Percentiles rank a stretch among this genome's conserved stretches.
Conservation (phyloP, 2,888 invertebrate genomes). For the Trachelus stipa region DNA sequence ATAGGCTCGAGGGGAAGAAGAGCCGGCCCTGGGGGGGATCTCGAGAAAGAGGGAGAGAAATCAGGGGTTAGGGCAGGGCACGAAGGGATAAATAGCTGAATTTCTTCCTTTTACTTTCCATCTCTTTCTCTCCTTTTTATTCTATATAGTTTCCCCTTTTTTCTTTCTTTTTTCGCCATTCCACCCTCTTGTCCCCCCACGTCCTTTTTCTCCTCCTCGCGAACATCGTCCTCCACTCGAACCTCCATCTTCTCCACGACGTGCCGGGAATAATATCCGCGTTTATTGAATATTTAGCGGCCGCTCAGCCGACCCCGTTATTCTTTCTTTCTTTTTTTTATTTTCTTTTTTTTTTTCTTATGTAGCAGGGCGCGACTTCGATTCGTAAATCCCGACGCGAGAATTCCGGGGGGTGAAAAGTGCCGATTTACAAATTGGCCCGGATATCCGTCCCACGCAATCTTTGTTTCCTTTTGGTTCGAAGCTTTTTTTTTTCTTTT, state of each 20-base stretch:
- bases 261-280: conserved; percentile 62
- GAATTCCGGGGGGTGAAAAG: neutral
- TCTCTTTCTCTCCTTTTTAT: conserved; percentile 16
- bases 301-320: conserved; percentile 32
- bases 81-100: conserved; percentile 48
- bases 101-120: conserved; percentile 6
- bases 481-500: neutral
- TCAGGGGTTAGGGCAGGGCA: conserved; percentile 31
- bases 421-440: neutral
- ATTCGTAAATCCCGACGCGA: conserved; percentile 37
- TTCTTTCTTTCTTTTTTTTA: conserved; percentile 28
- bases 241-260: conserved; percentile 42
- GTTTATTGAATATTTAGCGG: conserved; percentile 66
- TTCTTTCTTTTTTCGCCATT: conserved; percentile 20
- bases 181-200: conserved; percentile 23
- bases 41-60: no score
- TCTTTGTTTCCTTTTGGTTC: neutral
- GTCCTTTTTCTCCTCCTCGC: conserved; percentile 14
- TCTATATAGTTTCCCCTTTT: neutral
- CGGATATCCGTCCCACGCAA: neutral
- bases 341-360: conserved; percentile 3
- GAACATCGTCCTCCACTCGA: conserved; percentile 10
- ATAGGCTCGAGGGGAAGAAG: conserved; percentile 30
- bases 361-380: conserved; percentile 27
- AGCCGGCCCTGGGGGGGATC: neutral